Percentiles rank a stretch among this genome's conserved stretches.
Evolutionary conservation across 2,888 invertebrate species (phyloP).

Genomic region (Polietes domitor): DNA sequence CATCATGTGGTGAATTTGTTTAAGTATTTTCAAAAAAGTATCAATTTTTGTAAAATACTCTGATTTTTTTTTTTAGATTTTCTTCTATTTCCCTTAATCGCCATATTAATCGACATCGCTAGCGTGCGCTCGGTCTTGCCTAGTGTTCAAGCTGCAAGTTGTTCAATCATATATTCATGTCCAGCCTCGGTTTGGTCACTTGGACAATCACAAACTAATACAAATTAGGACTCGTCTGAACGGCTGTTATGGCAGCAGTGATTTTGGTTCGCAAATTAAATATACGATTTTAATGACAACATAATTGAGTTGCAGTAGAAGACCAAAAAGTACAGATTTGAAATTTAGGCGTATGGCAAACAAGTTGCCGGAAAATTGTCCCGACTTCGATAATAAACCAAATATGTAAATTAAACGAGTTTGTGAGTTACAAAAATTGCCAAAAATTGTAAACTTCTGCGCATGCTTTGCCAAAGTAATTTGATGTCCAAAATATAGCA

Average conservation of each 20-base stretch:
- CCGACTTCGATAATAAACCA: background rate
- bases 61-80: no score
- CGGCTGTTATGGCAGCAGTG: background rate
- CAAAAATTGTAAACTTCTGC: conserved; percentile 8
- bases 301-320: background rate
- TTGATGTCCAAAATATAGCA: background rate
- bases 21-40: no score
- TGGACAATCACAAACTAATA: no score
- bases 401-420: conserved; percentile 20
- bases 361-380: background rate
- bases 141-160: no score
- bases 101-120: no score
- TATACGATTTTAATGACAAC: background rate
- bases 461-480: conserved; percentile 4
- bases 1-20: no score
- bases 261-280: background rate
- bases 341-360: background rate
- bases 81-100: no score
- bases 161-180: no score
- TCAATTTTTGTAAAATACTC: no score
- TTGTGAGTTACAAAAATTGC: conserved; percentile 7
- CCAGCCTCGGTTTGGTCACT: no score
- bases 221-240: background rate
- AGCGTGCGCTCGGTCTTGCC: no score
- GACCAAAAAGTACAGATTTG: background rate